phyloP scores from a whole-genome alignment of 2,113 vertebrate species.

The Centrocercus urophasianus region DNA sequence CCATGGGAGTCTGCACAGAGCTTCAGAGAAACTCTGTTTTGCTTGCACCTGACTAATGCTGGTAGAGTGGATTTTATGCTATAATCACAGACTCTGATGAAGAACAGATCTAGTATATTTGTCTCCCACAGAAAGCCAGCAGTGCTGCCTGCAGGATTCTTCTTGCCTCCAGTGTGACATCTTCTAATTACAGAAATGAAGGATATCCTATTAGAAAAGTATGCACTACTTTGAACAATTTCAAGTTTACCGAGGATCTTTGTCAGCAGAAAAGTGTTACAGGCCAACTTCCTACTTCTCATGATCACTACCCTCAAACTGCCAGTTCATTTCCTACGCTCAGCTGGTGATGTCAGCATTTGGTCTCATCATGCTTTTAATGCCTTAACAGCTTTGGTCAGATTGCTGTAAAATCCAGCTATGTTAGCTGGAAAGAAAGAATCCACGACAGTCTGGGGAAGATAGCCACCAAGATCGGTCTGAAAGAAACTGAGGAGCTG shows the following conservation, averaged over 20 bases:
- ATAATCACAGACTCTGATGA: neutral
- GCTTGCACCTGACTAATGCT: neutral
- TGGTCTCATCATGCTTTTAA: conserved; percentile 68
- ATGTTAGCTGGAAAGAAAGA: conserved; percentile 95
- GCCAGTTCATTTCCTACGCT: neutral
- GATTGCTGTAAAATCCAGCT: conserved; percentile 88
- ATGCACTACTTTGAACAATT: neutral
- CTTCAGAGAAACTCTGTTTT: neutral
- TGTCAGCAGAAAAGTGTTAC: neutral
- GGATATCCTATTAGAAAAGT: neutral
- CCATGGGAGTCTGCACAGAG: neutral
- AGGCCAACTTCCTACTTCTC: neutral
- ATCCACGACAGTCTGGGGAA: conserved; percentile 91
- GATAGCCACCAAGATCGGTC: conserved; percentile 90
- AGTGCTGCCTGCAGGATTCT: neutral
- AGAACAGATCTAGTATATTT: neutral
- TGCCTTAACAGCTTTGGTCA: conserved; percentile 83
- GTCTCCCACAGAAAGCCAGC: neutral
- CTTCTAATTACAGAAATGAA: neutral
- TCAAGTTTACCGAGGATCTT: neutral
- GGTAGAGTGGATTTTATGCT: neutral
- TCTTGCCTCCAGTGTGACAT: neutral
- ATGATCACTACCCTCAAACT: neutral
- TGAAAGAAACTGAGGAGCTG: conserved; percentile 92
- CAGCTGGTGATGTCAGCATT: neutral